Evolutionary conservation across 53 echinoderm and acorn worm species (phyloP), one percentile per base, ranked within the genome.

Genomic region (Temnopleurus reevesii): DNA sequence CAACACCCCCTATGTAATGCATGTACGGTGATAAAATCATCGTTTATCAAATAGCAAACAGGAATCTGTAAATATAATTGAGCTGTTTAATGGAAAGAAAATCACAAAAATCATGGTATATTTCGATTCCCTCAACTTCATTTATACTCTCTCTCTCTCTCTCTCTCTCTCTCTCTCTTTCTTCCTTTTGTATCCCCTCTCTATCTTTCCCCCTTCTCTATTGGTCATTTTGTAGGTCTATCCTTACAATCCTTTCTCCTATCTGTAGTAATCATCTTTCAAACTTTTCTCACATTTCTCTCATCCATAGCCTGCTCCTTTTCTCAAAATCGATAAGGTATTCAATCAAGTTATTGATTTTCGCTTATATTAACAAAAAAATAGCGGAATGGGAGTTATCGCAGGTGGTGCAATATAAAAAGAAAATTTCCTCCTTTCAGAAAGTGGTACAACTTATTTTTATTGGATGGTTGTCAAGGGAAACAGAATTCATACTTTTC

Each of bases 291-390:
- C 29, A 8, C 12, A 5, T 26, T 60, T 26, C 8, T 60, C n/a
- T 5, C 12, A 10, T 29, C 26, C 29, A 5, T 38, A 71, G 71
- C 23, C 23, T 71, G 8, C 71, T 71, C 0, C 71, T 41, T 21
- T 71, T 71, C 71, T 71, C 71, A 71, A 21, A 71, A 17, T 71
- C 71, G 7, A 71, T 71, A 43, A 71, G 71, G 71, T 71, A 71
- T 71, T 71, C 71, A 71, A n/a, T n/a, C n/a, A n/a, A 5, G 15
- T 61, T 31, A 63, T 71, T 71, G 41, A 71, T 63, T 71, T 36
- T 43, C 41, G 4, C n/a, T n/a, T 26, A 38, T 41, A 4, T 18
- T 12, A 26, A 38, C n/a, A 38, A 41, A 36, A 41, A 71, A 71
- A n/a, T n/a, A n/a, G n/a, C 38, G 41, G 7, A 4, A 18, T n/a